Evolutionary conservation across 2,888 invertebrate species (phyloP).

Genomic region (Drosophila demipolita): DNA sequence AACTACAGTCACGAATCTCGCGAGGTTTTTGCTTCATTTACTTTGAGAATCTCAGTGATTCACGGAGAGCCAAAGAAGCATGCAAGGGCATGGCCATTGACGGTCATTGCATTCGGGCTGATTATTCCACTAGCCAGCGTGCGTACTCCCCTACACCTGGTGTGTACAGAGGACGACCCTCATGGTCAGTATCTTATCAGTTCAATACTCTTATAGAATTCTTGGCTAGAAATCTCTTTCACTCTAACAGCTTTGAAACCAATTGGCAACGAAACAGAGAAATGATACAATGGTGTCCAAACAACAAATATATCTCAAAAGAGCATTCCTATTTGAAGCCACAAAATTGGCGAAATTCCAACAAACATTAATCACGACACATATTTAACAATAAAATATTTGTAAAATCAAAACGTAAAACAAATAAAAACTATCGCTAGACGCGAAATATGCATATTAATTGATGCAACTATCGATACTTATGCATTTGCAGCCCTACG

Average conservation of each 20-base stretch:
- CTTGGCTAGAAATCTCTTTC: background rate
- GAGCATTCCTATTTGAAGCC: background rate
- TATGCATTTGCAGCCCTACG: slow-evolving; percentile 11
- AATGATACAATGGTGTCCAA: background rate
- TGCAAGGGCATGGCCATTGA: slow-evolving; percentile 98
- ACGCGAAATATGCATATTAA: background rate
- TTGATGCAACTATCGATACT: background rate
- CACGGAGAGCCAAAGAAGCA: slow-evolving; percentile 96
- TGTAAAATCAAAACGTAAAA: background rate
- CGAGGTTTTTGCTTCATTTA: slow-evolving; percentile 99
- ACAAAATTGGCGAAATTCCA: background rate
- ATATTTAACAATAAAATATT: background rate
- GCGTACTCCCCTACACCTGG: slow-evolving; percentile 99
- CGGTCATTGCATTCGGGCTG: slow-evolving; percentile 95
- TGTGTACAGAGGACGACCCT: slow-evolving; percentile 97
- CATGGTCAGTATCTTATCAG: slow-evolving; percentile 81
- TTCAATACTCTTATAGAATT: background rate
- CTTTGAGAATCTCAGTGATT: slow-evolving; percentile 94
- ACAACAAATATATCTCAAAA: background rate
- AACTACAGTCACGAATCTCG: slow-evolving; percentile 93
- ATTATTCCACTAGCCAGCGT: slow-evolving; percentile 97
- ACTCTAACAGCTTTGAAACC: background rate
- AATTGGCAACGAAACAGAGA: background rate
- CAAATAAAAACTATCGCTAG: background rate
- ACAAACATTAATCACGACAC: background rate